Base-by-base conservation (phyloP, 2,113 vertebrate genomes). In the Platycercus adscitus region DNA sequence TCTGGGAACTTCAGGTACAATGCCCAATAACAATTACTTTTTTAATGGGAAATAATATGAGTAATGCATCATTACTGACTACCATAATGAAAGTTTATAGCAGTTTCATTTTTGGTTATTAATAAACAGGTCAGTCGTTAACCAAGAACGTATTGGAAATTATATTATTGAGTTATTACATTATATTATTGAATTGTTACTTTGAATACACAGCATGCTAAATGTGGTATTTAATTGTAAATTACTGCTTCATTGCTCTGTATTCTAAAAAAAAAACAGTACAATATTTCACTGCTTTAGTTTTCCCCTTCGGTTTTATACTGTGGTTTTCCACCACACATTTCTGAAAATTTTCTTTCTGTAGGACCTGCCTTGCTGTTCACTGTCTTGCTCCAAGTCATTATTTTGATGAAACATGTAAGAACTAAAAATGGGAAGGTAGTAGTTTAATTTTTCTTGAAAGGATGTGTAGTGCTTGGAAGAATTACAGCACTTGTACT, bases 111-210 rank as follows among this genome's bases (percentile, higher is more conserved):
- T 93, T 81, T 19, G 83, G 60, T 39, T 72, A 84, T 95, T 95
- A 96, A 94, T 96, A 96, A 94, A 60, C 46, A 65, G 61, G 46
- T 60, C 73, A 68, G 86, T 90, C 55, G 83, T 94, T 84, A 92
- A 37, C 86, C 8, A 47, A 44, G 55, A 39, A 70, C 66, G 41
- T 66, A 78, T 65, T 78, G 94, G 55, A 52, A 72, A 55, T 86
- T 89, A 17, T 47, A 75, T 68, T 95, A 92, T 84, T 88, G 92
- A 96, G 55, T 86, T 93, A 21, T 95, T 95, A 89, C 65, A n/a
- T 91, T 85, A 44, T 79, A 26, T 76, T 80, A 91, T 95, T 95
- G 95, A 96, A 87, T n/a, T 95, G 93, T 95, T 91, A 71, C 61
- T 88, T 90, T 52, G 71, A 61, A 65, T 64, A 56, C 56, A 39